These are phyloP conservation scores for Xanthorhoe designata DNA, from an alignment of 2,888 invertebrate genomes.

Conservation along the genomic window DNA sequence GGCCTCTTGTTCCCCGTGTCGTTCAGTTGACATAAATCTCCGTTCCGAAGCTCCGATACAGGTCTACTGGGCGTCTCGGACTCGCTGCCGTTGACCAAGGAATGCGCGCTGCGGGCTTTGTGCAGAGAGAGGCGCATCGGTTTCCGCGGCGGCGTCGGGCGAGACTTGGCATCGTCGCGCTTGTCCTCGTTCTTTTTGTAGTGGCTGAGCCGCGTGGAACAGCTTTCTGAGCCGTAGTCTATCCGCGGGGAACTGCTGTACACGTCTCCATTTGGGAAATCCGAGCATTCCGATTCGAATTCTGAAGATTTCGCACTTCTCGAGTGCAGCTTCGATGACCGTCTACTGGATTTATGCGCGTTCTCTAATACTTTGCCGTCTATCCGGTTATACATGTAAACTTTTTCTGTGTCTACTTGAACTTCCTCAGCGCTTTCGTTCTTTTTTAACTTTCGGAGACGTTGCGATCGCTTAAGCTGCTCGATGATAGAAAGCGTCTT, in stretches of 20 bases:
- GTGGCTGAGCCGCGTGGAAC: conserved; percentile 71
- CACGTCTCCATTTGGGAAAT: conserved; percentile 76
- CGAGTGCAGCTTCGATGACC: conserved; percentile 78
- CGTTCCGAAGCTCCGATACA: conserved; percentile 39
- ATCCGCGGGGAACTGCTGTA: conserved; percentile 74
- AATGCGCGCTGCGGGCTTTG: conserved; percentile 93
- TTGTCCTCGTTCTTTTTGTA: conserved; percentile 73
- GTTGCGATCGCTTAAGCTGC: conserved; percentile 77
- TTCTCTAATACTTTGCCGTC: conserved; percentile 83
- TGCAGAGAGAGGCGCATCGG: conserved; percentile 93
- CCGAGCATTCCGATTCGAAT: conserved; percentile 90
- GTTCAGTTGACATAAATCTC: conserved; percentile 43
- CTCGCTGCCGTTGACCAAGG: conserved; percentile 82
- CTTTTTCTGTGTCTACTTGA: conserved; percentile 78
- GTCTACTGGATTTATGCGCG: conserved; percentile 82
- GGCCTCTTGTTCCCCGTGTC: conserved; percentile 80
- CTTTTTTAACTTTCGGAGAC: conserved; percentile 72
- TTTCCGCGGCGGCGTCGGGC: conserved; percentile 94
- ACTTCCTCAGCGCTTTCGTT: conserved; percentile 79
- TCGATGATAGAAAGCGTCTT: conserved; percentile 80
- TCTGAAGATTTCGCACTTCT: conserved; percentile 90
- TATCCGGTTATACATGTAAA: conserved; percentile 76
- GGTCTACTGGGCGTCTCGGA: conserved; percentile 70
- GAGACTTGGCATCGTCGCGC: conserved; percentile 71
- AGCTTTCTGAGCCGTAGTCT: conserved; percentile 86